Evolutionary conservation across 2,888 invertebrate genomes (phyloP), one percentile per base, ranked within the genome.

Genomic region (Syrphus vitripennis): DNA sequence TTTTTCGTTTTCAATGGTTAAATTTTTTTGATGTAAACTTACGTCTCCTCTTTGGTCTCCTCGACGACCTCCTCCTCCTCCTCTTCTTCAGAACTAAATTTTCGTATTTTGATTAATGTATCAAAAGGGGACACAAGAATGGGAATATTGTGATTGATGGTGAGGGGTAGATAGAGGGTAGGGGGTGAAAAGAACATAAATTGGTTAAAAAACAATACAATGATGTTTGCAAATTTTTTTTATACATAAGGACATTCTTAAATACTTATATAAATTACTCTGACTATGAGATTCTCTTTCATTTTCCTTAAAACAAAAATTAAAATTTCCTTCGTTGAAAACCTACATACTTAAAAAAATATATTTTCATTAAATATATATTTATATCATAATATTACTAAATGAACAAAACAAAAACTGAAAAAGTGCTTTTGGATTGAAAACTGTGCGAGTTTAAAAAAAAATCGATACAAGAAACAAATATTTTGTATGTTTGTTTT

Each of bases 61-160:
- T 93, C 93, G 91, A 91, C 91, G 90, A 92, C 91, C 90, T 92
- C 93, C 91, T 92, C 92, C 90, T 89, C 90, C 88, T 91, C 91
- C 90, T 92, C 92, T 90, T 92, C 92, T 90, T 92, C 92, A 89
- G 92, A 92, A 91, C 92, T 92, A 89, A 76, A 78, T 83, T 59
- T 67, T 12, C 63, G 77, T 86, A 78, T 79, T 76, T 87, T 88
- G 88, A 72, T 29, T 63, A 69, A 82, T 72, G 14, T 84, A 80
- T 84, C 69, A 72, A 77, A 45, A 24, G 61, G 69, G n/a, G 53
- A 70, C 16, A 78, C 80, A 55, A 29, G 19, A 72, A 37, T n/a
- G 75, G 70, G 31, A 61, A 45, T 55, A 69, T 53, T 50, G 19
- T 76, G 69, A 7, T 42, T 12, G 21, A 5, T 19, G 10, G 21